Base-by-base conservation (phyloP, 2,888 invertebrate species). In the Dermolepida albohirtum region DNA sequence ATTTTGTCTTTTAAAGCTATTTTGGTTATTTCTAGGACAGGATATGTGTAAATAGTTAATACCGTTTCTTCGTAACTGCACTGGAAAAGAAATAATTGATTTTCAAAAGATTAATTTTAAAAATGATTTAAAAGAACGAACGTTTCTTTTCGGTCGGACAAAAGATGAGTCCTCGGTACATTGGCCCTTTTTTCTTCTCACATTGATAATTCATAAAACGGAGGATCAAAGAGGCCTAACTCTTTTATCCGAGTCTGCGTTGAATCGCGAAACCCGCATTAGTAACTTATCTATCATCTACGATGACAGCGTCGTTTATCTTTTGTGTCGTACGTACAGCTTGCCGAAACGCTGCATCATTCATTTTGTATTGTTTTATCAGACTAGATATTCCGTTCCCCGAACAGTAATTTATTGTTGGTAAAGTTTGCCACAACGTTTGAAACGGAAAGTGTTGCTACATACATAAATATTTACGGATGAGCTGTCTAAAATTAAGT, bases 281-380 rank as follows among this genome's bases (percentile, higher is more conserved):
- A 65, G 64, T 47, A 52, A 47, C 54, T 65, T 65, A 65, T 65
- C 64, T 65, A 65, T 65, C 64, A 65, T 65, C 64, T 65, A 39
- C 64, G 54, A 54, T 65, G 64, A 65, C 64, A 65, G 54, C 52
- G 54, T 65, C 64, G 64, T 65, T 65, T 65, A 65, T 65, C 64
- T 65, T 65, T 47, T 54, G 64, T 44, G 47, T 65, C 64, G 64
- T 62, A 62, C 54, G 44, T 41, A 54, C 29, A 17, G 52, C 51
- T 8, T 43, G 44, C 34, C 44, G 47, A 54, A 65, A 65, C 52
- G 64, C 64, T 65, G 54, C 64, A 65, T 65, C 64, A 65, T 65
- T 65, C 47, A 65, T 65, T 54, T 65, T 52, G 52, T 65, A 65
- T 65, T 65, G 64, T 65, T 54, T 65, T 65, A 65, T 54, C 64